Evolutionary conservation across 2,113 vertebrate genomes (phyloP).

Genomic region (Panurus biarmicus): DNA sequence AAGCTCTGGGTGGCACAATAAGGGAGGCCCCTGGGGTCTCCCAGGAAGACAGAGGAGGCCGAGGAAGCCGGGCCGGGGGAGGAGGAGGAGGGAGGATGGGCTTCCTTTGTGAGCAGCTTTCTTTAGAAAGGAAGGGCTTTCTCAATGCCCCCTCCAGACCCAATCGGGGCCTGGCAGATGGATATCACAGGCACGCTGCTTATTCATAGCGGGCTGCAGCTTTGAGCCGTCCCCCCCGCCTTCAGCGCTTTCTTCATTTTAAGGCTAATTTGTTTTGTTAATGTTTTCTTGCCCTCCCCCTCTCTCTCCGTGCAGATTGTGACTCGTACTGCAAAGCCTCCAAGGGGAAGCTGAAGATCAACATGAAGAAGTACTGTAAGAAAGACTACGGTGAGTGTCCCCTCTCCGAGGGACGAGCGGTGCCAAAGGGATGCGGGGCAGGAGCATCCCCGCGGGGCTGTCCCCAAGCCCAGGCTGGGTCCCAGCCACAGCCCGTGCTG

Average conservation of each 20-base stretch:
- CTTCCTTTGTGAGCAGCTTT: slow-evolving; percentile 67
- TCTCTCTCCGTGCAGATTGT: slow-evolving; percentile 79
- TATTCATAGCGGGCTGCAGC: slow-evolving; percentile 56
- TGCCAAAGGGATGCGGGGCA: background rate
- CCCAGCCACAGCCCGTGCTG: accelerated
- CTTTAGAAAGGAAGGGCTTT: slow-evolving; percentile 62
- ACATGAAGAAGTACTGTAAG: slow-evolving; percentile 99
- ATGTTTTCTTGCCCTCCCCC: slow-evolving; percentile 60
- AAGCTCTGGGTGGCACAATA: slow-evolving; percentile 75
- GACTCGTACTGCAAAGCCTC: slow-evolving; percentile 98
- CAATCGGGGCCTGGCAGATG: slow-evolving; percentile 66
- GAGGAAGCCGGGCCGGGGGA: slow-evolving; percentile 38
- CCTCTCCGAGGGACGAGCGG: background rate
- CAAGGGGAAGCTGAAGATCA: slow-evolving; percentile 97
- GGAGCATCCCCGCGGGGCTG: background rate
- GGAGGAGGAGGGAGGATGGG: background rate
- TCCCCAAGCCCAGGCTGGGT: background rate
- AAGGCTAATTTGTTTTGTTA: slow-evolving; percentile 65
- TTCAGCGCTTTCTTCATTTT: slow-evolving; percentile 50
- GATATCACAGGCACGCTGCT: slow-evolving; percentile 66
- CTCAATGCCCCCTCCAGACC: slow-evolving; percentile 66
- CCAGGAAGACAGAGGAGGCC: slow-evolving; percentile 57
- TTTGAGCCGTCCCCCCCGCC: background rate
- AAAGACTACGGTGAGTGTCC: slow-evolving; percentile 92
- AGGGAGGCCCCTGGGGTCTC: slow-evolving; percentile 62